Conservation (phyloP, 2,113 vertebrate genomes). For the Peromyscus maniculatus region DNA sequence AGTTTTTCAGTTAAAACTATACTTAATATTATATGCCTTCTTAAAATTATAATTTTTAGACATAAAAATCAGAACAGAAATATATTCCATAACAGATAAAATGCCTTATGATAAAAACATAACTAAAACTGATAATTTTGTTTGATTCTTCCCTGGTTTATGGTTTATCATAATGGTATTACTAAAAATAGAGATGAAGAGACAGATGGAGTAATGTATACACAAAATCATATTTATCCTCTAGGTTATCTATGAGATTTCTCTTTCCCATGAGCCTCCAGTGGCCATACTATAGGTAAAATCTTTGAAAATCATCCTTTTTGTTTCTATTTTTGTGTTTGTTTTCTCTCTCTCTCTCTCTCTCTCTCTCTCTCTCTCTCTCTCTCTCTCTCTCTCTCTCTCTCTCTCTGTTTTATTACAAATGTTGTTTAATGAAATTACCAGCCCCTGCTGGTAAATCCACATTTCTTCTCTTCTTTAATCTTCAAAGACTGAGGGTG, state of each 20-base stretch:
- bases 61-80: background rate
- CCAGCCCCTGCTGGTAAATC: background rate
- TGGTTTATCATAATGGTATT: background rate
- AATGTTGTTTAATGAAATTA: background rate
- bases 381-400: too few relatives aligned
- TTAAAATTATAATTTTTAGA: conserved; percentile 15
- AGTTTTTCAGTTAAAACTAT: background rate
- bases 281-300: background rate
- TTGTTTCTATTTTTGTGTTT: background rate
- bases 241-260: background rate
- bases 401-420: background rate
- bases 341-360: too few relatives aligned
- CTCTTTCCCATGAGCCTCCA: background rate
- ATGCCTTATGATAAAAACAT: background rate
- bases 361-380: too few relatives aligned
- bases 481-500: fast-evolving
- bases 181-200: background rate
- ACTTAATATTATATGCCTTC: background rate
- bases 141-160: background rate
- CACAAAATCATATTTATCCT: too few relatives aligned
- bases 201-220: background rate
- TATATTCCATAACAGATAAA: background rate
- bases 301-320: background rate
- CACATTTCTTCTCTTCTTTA: background rate
- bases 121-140: background rate